Base-by-base conservation (phyloP, 2,797 vertebrate species). In the Trematomus bernacchii region DNA sequence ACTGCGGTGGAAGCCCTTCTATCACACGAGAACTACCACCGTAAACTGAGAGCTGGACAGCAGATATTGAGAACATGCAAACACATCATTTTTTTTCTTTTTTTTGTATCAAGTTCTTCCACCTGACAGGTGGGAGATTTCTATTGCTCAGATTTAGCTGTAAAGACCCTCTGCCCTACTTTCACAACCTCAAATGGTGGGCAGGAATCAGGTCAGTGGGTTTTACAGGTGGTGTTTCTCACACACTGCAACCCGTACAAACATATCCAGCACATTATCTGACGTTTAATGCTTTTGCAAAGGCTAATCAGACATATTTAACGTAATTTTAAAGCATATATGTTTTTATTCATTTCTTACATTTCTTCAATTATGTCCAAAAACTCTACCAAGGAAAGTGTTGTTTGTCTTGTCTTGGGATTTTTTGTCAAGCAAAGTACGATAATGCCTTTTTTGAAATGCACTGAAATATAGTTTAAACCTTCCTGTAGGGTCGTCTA, bases 141-240 rank as follows among this genome's bases (percentile, higher is more conserved):
- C 16, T 33, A 9, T 9, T 23, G 67, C 71, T 86, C 73, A 69
- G 79, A 82, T 87, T 84, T 80, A 43, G 55, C 14, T 77, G 13
- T 72, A 53, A 59, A 71, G 58, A 55, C 8, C 67, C 18, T 40
- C 14, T 62, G 72, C 14, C 43, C 59, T 65, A 63, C 71, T 83
- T 78, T 30, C 60, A 64, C 33, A 73, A 55, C 51, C 76, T 53
- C 53, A 65, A 42, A 71, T 47, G 37, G 46, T 47, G 33, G 73
- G 10, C 47, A 63, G 37, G 37, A 79, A 62, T 33, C 58, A 76
- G 68, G 66, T 83, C 73, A 79, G 62, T 67, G 72, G 66, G 18
- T 80, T 71, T 84, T 43, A 62, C 51, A 3, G 16, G 3, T 0
- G 6, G 33, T 12, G 52, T 58, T 75, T 51, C 74, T 54, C 23